phyloP scores from a whole-genome alignment of 2,888 invertebrate genomes.

The Drosophila gaucha region DNA sequence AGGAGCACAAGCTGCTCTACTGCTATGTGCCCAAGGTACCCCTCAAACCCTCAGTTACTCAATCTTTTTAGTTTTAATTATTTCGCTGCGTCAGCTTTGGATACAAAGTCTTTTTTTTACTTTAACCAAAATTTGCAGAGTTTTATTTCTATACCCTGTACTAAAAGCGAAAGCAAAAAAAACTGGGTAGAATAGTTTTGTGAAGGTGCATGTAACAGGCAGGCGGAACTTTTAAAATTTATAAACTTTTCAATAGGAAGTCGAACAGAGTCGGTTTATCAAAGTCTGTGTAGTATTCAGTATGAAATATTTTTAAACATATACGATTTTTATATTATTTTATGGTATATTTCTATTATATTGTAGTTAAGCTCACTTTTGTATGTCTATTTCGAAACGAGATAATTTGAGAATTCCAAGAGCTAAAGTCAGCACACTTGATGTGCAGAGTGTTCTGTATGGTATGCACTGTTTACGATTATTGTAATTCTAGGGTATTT shows the following conservation, averaged over 20 bases:
- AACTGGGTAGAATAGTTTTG: background rate
- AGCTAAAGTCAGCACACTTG: background rate
- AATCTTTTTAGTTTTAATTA: slow-evolving; percentile 2
- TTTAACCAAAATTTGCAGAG: slow-evolving; percentile 8
- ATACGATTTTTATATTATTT: too few species aligned
- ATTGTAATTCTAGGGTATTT: background rate
- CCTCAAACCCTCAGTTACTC: slow-evolving; percentile 10
- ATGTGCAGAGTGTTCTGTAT: background rate
- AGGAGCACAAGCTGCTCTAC: slow-evolving; percentile 92
- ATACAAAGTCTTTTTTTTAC: slow-evolving; percentile 2
- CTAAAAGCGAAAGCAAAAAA: too few species aligned
- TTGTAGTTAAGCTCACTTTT: too few species aligned
- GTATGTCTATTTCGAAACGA: too few species aligned
- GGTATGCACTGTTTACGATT: background rate
- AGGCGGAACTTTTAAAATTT: too few species aligned
- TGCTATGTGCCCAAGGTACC: slow-evolving; percentile 97
- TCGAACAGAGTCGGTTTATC: too few species aligned
- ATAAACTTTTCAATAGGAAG: too few species aligned
- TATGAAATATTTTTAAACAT: too few species aligned
- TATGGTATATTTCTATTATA: too few species aligned
- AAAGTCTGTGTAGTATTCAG: too few species aligned
- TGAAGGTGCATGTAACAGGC: background rate
- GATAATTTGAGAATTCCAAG: background rate
- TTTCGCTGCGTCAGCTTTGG: slow-evolving; percentile 24
- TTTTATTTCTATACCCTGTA: slow-evolving; percentile 11